Percentiles rank a stretch among this genome's conserved stretches.
phyloP scores from a whole-genome alignment of 37 sponge, comb jelly and placozoan species.

The Axinella damicornis region DNA sequence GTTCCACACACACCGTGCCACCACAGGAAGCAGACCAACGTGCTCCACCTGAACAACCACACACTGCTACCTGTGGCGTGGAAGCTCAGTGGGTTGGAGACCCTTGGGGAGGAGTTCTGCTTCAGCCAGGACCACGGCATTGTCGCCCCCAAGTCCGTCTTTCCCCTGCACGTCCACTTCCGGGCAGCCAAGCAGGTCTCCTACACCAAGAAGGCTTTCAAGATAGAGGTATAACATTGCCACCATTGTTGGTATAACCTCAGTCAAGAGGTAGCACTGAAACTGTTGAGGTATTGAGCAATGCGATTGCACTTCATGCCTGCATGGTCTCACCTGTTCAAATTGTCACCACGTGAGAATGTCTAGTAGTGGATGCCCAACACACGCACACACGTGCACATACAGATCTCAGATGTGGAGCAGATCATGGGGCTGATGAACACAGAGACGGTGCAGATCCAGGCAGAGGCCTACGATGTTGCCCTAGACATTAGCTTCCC shows the following conservation, averaged over 20 bases:
- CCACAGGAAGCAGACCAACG: conserved; percentile 83
- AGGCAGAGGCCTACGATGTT: conserved; percentile 98
- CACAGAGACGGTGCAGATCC: conserved; percentile 77
- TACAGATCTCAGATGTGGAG: conserved; percentile 89
- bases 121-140: conserved; percentile 94
- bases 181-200: conserved; percentile 83
- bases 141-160: conserved; percentile 89
- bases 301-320: no score
- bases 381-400: not conserved
- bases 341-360: no score
- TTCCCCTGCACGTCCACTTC: conserved; percentile 89
- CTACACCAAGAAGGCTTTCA: conserved; percentile 84
- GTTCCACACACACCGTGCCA: no score
- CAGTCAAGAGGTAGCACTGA: no score
- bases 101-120: conserved; percentile 92
- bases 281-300: no score
- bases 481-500: conserved; percentile 96
- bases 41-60: conserved; percentile 82
- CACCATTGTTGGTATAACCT: no score
- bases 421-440: conserved; percentile 94
- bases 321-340: no score
- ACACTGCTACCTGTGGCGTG: conserved; percentile 94
- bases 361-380: no score
- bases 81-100: conserved; percentile 91
- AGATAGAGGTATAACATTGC: conserved; percentile 75